Conservation (phyloP, 2,113 vertebrate species). For the Phoenicopterus ruber region DNA sequence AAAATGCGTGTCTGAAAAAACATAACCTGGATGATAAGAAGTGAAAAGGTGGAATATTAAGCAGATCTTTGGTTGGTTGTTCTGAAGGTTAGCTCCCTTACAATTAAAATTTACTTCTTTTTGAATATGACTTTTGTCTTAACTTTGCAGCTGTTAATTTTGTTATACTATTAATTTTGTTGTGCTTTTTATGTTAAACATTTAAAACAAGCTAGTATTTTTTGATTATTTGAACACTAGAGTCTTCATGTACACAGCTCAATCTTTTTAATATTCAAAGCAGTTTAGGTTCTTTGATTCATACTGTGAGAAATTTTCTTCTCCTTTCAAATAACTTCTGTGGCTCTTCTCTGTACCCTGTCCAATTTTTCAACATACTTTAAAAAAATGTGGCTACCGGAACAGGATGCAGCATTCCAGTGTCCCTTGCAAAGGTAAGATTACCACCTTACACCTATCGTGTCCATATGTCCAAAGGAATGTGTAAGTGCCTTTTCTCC, state of each 20-base stretch:
- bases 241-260: background rate
- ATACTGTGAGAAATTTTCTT: background rate
- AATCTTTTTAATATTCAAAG: background rate
- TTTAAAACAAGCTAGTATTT: background rate
- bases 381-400: background rate
- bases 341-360: background rate
- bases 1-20: background rate
- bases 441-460: accelerated
- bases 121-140: background rate
- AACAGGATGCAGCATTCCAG: background rate
- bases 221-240: background rate
- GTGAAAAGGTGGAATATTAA: background rate
- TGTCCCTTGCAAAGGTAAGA: background rate
- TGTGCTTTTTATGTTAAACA: background rate
- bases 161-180: background rate
- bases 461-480: background rate
- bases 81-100: background rate
- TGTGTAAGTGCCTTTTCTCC: background rate
- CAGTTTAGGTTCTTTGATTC: background rate
- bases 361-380: background rate
- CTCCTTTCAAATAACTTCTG: background rate
- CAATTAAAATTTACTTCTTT: background rate
- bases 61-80: background rate
- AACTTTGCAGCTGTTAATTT: background rate
- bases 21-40: background rate